Evolutionary conservation across 2,888 invertebrate species (phyloP), one percentile per base, ranked within the genome.

Genomic region (Galerucella calmariensis): DNA sequence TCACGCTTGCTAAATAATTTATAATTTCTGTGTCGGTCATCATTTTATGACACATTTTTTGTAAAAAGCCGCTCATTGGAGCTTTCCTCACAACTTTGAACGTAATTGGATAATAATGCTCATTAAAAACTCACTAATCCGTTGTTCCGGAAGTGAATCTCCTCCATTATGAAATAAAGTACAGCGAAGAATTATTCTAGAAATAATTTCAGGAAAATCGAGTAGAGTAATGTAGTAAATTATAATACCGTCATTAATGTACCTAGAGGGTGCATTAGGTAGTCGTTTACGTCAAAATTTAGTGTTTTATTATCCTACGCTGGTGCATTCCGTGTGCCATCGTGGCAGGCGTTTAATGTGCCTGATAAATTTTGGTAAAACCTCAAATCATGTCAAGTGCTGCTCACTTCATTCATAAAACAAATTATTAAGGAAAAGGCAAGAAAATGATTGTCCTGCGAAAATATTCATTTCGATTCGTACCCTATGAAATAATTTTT

Each of bases 261-360:
- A 72, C 65, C 72, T 72, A 69, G 62, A 73, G 67, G 69, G 71
- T 71, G 68, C 71, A 71, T 74, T 70, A 74, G 67, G 56, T 67
- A 70, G 70, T 62, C 69, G 67, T 74, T 74, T 62, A 56, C 51
- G 74, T 74, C 74, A 74, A 67, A 74, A 74, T 70, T 56, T 74
- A 53, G 67, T 67, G 67, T 74, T 74, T 70, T 74, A 74, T 67
- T 67, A 67, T 35, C 11, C 67, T 65, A 48, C 56, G 67, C 70
- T 61, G 66, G 53, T 51, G 70, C 53, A 74, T 67, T 62, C 53
- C 27, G 62, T 67, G 12, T 63, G 14, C 62, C 14, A 61, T 61
- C 59, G 44, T 56, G 16, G 58, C 61, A 41, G 24, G 27, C 59
- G 56, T 48, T 51, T 59, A 41, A 61, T 41, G 59, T 56, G 53